Percentiles rank a stretch among this genome's conserved stretches.
Evolutionary conservation across 2,888 invertebrate species (phyloP).

Genomic region (Petrolisthes manimaculis): DNA sequence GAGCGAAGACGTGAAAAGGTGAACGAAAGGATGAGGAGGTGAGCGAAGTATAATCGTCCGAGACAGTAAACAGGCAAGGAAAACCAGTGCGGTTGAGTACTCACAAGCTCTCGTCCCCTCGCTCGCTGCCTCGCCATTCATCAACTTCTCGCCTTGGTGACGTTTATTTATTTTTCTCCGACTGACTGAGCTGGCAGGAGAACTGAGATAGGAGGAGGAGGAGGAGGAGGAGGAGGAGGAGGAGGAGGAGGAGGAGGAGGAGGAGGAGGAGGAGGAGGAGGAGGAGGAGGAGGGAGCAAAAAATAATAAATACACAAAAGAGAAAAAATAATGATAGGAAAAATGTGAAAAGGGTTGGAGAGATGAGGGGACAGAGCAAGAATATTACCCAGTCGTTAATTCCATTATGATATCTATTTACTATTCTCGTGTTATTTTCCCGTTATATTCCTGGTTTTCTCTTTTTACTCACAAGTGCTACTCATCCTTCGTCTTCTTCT

Average conservation of each 20-base stretch:
- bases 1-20: neutral
- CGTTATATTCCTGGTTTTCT: conserved; percentile 9
- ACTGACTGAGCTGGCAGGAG: conserved; percentile 43
- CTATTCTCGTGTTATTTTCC: conserved; percentile 16
- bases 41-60: neutral
- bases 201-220: conserved; percentile 14
- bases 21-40: neutral
- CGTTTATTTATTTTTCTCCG: conserved; percentile 57
- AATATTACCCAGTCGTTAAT: neutral
- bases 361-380: too few species aligned
- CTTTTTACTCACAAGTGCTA: conserved; percentile 7
- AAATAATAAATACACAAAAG: neutral
- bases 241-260: neutral
- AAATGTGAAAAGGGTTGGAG: neutral
- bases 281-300: neutral
- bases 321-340: neutral
- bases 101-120: conserved; percentile 16
- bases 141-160: conserved; percentile 52
- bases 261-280: neutral
- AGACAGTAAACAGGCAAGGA: conserved; percentile 22
- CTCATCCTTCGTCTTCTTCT: neutral
- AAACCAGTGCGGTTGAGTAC: conserved; percentile 45
- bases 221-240: neutral
- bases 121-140: conserved; percentile 37
- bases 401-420: neutral